Base-by-base conservation (phyloP, 2,888 invertebrate species). In the Notodonta ziczac region DNA sequence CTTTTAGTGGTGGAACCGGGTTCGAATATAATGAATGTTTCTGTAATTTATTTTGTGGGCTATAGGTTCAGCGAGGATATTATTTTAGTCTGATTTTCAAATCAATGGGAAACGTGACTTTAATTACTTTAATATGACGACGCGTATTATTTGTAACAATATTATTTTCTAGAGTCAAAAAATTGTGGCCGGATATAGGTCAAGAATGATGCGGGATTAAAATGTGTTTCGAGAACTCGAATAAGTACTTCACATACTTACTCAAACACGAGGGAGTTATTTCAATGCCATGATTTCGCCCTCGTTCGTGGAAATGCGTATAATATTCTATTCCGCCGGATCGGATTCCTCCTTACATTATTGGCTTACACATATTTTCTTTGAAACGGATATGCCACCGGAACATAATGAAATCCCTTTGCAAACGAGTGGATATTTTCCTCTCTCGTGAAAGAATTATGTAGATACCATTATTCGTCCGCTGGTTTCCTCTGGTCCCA, bases 331-430 rank as follows among this genome's bases (percentile, higher is more conserved):
- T 52, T 32, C 52, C 52, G 9, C 24, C 16, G 13, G 52, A 52
- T 52, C 24, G 52, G 32, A 32, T 52, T 52, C 10, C 9, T 16
- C 32, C 52, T 52, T 32, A 52, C 12, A 32, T 35, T 52, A 52
- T 52, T 52, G 52, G 52, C 52, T 52, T 52, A 32, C 52, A 52
- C 52, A 52, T 50, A 50, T 52, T 52, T 52, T 16, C 52, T 52
- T 52, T 52, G 52, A 52, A 52, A 32, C 52, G 32, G 32, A 52
- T 52, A 52, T 52, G 13, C 14, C 44, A 13, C 10, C 8, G 5
- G 52, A 32, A 32, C 32, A 32, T 52, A 12, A 52, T 12, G 32
- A 32, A 52, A 52, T 24, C 52, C 32, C 13, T 52, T 52, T 52
- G 52, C 32, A 12, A 52, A 52, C 52, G 52, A 52, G 52, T 32